Percentiles rank a stretch among this genome's conserved stretches.
Conservation (phyloP, 2,797 vertebrate species). For the Calcarius lapponicus region DNA sequence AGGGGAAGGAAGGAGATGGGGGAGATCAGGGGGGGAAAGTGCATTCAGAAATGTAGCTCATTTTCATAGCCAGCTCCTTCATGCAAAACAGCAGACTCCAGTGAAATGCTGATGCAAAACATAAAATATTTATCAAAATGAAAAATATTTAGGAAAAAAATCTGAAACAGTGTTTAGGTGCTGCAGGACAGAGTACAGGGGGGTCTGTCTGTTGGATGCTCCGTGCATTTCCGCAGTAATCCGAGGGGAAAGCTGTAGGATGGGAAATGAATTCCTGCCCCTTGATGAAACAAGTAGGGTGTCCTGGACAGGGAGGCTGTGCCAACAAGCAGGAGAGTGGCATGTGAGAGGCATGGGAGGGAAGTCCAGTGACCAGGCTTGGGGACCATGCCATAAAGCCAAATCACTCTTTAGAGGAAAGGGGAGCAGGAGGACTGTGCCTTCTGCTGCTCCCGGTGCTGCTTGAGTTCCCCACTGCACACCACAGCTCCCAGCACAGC, state of each 20-base stretch:
- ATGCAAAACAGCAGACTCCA: not conserved
- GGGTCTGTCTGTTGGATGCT: rapidly evolving
- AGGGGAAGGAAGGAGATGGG: not conserved
- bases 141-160: not conserved
- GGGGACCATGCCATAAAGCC: not conserved
- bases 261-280: not conserved
- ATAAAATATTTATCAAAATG: not conserved
- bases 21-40: not conserved
- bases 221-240: not conserved
- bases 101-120: not conserved
- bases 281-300: not conserved
- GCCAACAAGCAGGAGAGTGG: rapidly evolving
- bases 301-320: not conserved
- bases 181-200: not conserved
- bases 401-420: not conserved
- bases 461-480: not conserved
- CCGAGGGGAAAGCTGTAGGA: not conserved
- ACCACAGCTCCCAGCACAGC: not conserved
- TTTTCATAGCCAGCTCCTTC: not conserved
- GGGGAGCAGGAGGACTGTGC: not conserved
- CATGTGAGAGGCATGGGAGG: not conserved
- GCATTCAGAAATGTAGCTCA: not conserved
- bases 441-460: not conserved
- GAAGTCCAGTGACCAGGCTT: not conserved
- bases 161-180: not conserved